phyloP scores from a whole-genome alignment of 1,140 invertebrate genomes.

The Sarcophaga peregrina region DNA sequence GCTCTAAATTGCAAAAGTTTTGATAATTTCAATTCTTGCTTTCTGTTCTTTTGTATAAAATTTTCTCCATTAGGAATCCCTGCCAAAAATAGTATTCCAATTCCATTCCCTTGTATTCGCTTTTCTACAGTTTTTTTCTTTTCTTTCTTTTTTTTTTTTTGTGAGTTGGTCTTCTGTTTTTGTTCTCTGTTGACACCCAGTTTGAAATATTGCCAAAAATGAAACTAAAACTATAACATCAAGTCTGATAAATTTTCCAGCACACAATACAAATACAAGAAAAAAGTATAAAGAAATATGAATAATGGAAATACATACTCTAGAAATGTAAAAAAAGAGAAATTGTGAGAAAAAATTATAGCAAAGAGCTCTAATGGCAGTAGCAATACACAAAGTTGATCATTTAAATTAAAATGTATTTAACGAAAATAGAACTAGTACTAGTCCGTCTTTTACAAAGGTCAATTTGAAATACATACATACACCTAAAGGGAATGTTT shows the following conservation, averaged over 20 bases:
- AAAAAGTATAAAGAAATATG: not conserved
- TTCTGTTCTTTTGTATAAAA: not conserved
- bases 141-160: not conserved
- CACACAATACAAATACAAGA: not conserved
- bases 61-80: not conserved
- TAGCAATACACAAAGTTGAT: no score
- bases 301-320: not conserved
- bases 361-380: no score
- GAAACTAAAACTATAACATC: constrained; percentile 18
- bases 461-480: no score
- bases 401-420: no score
- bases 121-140: not conserved
- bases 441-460: no score
- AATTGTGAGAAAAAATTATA: no score
- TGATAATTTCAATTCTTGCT: not conserved
- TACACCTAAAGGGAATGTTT: no score
- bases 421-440: no score
- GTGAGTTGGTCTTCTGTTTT: not conserved
- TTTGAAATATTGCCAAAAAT: constrained; percentile 32
- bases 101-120: not conserved
- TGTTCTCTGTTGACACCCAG: constrained; percentile 17
- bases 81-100: not conserved
- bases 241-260: constrained; percentile 25
- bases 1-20: not conserved
- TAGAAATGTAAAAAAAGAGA: not conserved